These are phyloP conservation scores for Antedon bifida DNA, from an alignment of 35 echinoderm and acorn worm species.

Conservation along the genomic window DNA sequence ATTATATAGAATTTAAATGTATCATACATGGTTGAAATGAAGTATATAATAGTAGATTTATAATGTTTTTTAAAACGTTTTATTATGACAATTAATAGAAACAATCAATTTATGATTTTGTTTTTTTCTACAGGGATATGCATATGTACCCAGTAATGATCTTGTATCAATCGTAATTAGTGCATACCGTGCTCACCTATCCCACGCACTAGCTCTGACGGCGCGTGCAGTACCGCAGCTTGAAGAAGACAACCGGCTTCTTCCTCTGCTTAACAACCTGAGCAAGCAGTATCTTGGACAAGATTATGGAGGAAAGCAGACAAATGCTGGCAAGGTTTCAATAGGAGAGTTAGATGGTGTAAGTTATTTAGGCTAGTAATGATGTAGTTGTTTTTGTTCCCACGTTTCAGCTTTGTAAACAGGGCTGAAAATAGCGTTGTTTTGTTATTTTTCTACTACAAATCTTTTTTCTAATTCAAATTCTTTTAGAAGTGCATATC, in stretches of 20 bases:
- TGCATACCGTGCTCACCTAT: constrained; percentile 86
- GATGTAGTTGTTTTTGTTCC: too few relatives aligned
- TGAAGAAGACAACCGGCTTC: constrained; percentile 88
- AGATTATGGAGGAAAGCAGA: constrained; percentile 59
- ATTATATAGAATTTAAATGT: neutral
- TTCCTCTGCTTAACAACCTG: constrained; percentile 80
- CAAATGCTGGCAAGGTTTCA: constrained; percentile 38
- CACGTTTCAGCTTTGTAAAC: too few relatives aligned
- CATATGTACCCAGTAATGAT: constrained; percentile 84
- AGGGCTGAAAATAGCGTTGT: too few relatives aligned
- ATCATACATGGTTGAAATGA: too few relatives aligned
- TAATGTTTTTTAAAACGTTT: too few relatives aligned
- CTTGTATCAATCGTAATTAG: constrained; percentile 85
- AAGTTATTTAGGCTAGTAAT: too few relatives aligned
- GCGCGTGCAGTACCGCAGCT: constrained; percentile 72
- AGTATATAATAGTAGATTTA: too few relatives aligned
- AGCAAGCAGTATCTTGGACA: constrained; percentile 93
- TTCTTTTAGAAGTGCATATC: too few relatives aligned
- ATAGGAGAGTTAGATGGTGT: constrained; percentile 79
- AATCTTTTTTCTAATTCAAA: too few relatives aligned
- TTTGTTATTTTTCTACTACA: too few relatives aligned
- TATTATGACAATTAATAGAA: too few relatives aligned
- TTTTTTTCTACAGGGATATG: constrained; percentile 53
- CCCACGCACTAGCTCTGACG: constrained; percentile 80
- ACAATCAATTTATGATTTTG: too few relatives aligned